Conservation (phyloP, 2,888 invertebrate species). For the Gymnoscelis rufifasciata region DNA sequence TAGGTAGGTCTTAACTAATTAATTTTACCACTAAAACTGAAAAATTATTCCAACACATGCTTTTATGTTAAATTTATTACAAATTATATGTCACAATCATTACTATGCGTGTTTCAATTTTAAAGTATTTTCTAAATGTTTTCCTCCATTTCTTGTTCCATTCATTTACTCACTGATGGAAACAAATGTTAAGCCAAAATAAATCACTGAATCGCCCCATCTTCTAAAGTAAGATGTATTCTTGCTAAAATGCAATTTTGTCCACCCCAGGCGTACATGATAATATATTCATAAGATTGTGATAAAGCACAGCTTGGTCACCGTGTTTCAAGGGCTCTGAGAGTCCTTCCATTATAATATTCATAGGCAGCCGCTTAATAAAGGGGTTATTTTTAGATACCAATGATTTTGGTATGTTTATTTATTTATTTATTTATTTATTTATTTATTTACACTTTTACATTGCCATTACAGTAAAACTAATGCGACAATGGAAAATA, state of each 20-base stretch:
- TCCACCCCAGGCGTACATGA: conserved; percentile 42
- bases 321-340: conserved; percentile 45
- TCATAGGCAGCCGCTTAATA: conserved; percentile 30
- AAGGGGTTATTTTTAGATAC: conserved; percentile 15
- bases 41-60: no score
- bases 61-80: no score
- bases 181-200: background rate
- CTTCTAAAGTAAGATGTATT: background rate
- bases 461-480: no score
- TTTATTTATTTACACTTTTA: no score
- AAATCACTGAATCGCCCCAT: background rate
- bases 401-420: background rate
- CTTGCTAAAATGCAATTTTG: conserved; percentile 40
- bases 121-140: no score
- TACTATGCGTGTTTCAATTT: no score
- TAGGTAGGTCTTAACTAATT: no score
- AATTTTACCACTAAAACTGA: no score
- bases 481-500: no score
- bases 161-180: background rate
- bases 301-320: conserved; percentile 50
- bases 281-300: conserved; percentile 63
- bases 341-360: conserved; percentile 50
- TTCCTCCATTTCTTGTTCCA: background rate
- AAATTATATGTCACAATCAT: no score
- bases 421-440: no score